These are phyloP conservation scores for Scaptomyza reducta DNA, from an alignment of 2,888 invertebrate species.

Conservation along the genomic window DNA sequence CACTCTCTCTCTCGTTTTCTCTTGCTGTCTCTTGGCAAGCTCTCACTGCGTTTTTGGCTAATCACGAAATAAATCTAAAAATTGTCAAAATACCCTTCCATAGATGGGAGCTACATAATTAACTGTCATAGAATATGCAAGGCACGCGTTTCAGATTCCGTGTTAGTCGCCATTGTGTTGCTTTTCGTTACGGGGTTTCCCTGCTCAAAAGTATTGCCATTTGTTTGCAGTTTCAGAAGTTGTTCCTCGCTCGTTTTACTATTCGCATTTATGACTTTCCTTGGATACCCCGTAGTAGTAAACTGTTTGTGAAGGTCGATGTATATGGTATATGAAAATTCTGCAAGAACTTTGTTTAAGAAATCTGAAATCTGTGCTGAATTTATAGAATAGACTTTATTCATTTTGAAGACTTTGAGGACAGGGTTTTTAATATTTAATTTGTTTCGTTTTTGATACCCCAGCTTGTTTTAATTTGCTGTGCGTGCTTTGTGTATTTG, in stretches of 20 bases:
- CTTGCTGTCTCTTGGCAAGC: neutral
- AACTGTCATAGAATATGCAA: constrained; percentile 76
- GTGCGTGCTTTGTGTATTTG: constrained; percentile 62
- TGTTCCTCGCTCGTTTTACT: constrained; percentile 14
- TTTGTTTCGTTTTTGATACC: neutral
- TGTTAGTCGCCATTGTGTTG: constrained; percentile 10
- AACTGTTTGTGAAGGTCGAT: neutral
- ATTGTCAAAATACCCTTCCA: constrained; percentile 48
- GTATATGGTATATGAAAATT: too few species aligned
- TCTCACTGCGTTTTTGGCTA: constrained; percentile 56
- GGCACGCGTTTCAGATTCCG: constrained; percentile 61
- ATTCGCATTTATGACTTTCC: constrained; percentile 46
- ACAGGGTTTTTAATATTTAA: constrained; percentile 3
- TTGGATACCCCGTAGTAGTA: neutral
- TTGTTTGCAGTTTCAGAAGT: constrained; percentile 33
- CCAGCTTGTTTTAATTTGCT: constrained; percentile 63
- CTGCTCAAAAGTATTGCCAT: constrained; percentile 39
- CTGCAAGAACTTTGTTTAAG: neutral
- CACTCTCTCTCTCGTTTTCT: neutral
- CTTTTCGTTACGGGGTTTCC: neutral
- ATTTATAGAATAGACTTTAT: too few species aligned
- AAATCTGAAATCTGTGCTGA: too few species aligned
- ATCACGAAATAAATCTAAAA: constrained; percentile 67
- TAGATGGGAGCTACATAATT: constrained; percentile 60
- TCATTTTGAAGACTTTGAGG: too few species aligned